These are phyloP conservation scores for Chitala chitala DNA, from an alignment of 2,113 vertebrate species.

Conservation along the genomic window DNA sequence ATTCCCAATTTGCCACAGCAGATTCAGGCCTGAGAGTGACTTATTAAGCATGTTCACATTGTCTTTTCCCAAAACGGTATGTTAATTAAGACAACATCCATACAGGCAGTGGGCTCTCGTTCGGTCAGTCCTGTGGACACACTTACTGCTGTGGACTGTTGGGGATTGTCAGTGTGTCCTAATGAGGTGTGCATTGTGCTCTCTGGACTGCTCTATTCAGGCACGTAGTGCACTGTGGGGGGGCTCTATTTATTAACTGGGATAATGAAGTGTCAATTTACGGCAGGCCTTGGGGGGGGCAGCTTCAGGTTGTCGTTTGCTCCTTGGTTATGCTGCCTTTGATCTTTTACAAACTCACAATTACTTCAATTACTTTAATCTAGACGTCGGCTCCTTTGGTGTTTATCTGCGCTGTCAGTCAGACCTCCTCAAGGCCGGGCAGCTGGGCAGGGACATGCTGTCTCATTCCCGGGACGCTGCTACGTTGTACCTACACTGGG, in stretches of 20 bases:
- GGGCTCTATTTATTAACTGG: constrained; percentile 16
- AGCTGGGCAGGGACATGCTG: no score
- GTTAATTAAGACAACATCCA: constrained; percentile 32
- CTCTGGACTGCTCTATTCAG: constrained; percentile 4
- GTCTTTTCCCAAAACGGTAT: constrained; percentile 30
- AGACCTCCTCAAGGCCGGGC: background rate
- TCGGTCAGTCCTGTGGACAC: constrained; percentile 5
- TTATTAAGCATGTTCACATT: constrained; percentile 15
- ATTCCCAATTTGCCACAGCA: constrained; percentile 27
- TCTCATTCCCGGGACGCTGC: no score
- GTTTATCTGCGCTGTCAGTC: constrained; percentile 20
- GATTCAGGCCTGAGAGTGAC: constrained; percentile 25
- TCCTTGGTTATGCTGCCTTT: background rate
- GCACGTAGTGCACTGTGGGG: background rate
- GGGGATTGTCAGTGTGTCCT: constrained; percentile 19
- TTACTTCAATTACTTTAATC: constrained; percentile 20
- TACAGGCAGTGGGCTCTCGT: constrained; percentile 8
- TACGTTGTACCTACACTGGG: no score
- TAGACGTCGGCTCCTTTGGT: background rate
- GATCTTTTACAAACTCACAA: background rate
- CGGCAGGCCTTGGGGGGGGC: background rate
- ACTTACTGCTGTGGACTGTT: constrained; percentile 18
- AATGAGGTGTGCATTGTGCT: constrained; percentile 25
- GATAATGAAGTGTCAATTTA: constrained; percentile 28
- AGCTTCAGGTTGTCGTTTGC: background rate